Evolutionary conservation across 2,888 invertebrate genomes (phyloP).

Genomic region (Tuberolachnus salignus): DNA sequence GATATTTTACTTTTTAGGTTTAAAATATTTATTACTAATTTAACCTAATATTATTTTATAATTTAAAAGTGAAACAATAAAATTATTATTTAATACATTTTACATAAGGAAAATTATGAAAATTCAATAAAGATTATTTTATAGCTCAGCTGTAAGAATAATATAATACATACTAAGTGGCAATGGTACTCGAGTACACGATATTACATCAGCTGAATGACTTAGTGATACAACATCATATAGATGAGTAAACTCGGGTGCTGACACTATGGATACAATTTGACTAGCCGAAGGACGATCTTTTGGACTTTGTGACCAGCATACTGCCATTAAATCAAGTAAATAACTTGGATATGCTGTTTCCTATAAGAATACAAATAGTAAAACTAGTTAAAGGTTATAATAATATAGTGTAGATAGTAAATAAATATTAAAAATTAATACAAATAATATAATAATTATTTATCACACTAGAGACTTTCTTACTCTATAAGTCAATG

Average conservation of each 20-base stretch:
- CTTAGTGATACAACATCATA: slow-evolving; percentile 78
- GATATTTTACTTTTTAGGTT: no score
- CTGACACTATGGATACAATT: slow-evolving; percentile 87
- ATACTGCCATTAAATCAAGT: slow-evolving; percentile 92
- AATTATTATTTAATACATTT: no score
- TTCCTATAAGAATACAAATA: slow-evolving; percentile 65
- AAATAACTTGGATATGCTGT: slow-evolving; percentile 84
- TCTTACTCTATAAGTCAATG: slow-evolving; percentile 79
- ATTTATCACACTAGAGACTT: background rate
- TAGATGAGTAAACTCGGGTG: slow-evolving; percentile 91
- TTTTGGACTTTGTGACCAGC: slow-evolving; percentile 83
- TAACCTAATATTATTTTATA: no score
- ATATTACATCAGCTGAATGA: slow-evolving; percentile 71
- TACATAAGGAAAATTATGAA: background rate
- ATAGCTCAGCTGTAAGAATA: background rate
- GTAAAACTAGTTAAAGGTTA: background rate
- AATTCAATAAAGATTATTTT: background rate
- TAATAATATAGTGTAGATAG: no score
- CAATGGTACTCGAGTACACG: slow-evolving; percentile 67
- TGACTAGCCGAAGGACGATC: slow-evolving; percentile 93
- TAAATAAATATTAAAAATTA: no score
- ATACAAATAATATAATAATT: slow-evolving; percentile 5
- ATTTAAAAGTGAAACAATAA: no score
- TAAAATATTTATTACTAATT: no score
- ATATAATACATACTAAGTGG: slow-evolving; percentile 58